phyloP scores from a whole-genome alignment of 2,113 vertebrate genomes.

The Lota lota region DNA sequence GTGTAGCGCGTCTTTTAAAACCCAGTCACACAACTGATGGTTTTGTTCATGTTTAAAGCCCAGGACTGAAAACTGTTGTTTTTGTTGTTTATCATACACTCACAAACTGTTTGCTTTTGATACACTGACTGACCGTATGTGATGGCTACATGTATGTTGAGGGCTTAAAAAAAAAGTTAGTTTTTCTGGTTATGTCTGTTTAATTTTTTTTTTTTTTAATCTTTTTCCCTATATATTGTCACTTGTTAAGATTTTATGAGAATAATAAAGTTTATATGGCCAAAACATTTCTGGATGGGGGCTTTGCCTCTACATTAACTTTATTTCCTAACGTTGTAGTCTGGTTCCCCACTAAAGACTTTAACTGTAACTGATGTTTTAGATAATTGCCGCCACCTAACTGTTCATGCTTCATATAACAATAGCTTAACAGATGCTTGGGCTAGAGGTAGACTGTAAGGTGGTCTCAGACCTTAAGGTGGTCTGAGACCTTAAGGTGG shows the following conservation, averaged over 20 bases:
- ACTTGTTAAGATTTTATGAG: constrained; percentile 41
- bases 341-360: no score
- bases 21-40: constrained; percentile 48
- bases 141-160: constrained; percentile 38
- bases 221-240: constrained; percentile 49
- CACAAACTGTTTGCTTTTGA: constrained; percentile 32
- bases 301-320: not conserved
- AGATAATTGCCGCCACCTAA: no score
- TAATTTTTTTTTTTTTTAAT: constrained; percentile 20
- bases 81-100: constrained; percentile 22
- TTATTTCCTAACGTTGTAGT: constrained; percentile 22
- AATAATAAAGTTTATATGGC: constrained; percentile 52
- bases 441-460: no score
- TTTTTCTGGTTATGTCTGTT: constrained; percentile 43
- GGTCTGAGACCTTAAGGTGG: no score
- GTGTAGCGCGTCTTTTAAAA: constrained; percentile 43
- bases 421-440: no score
- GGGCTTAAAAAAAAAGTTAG: constrained; percentile 39
- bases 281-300: constrained; percentile 22
- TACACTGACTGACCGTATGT: constrained; percentile 48
- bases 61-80: no score
- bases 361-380: no score
- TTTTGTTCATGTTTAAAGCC: constrained; percentile 28
- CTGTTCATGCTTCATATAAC: no score
- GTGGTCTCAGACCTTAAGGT: no score